These are phyloP conservation scores for Nothocercus nigrocapillus DNA, from an alignment of 2,113 vertebrate species.

Conservation along the genomic window DNA sequence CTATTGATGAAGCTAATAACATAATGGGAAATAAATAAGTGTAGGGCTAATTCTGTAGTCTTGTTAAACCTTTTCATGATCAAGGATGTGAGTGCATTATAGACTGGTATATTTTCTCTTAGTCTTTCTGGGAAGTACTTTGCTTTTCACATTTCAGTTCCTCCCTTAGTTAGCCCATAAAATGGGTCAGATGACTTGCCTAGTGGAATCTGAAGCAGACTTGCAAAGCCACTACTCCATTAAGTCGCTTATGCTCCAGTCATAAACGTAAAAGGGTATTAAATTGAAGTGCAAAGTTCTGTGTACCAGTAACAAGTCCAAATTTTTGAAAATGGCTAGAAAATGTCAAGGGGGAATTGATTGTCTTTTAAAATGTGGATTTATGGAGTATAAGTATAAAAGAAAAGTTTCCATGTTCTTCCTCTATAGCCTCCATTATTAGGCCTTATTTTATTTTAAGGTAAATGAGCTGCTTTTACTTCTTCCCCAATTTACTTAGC, in stretches of 20 bases:
- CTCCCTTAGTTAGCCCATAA: neutral
- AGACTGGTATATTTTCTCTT: neutral
- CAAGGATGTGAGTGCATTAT: neutral
- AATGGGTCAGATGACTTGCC: neutral
- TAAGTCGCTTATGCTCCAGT: neutral
- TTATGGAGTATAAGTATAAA: neutral
- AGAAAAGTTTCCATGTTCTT: neutral
- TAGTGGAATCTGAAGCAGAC: neutral
- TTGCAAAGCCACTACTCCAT: neutral
- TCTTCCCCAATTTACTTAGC: neutral
- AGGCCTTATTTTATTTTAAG: neutral
- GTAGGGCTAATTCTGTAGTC: neutral
- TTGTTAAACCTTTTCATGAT: neutral
- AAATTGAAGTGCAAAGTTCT: neutral
- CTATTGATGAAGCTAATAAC: neutral
- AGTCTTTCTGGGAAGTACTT: neutral
- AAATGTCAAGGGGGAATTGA: neutral
- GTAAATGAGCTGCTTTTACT: neutral
- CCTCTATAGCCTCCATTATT: neutral
- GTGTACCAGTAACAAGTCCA: too few relatives aligned
- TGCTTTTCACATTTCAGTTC: neutral
- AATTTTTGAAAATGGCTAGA: neutral
- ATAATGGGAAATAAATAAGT: neutral
- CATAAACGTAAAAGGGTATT: neutral
- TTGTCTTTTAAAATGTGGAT: neutral